phyloP scores from a whole-genome alignment of 1,140 invertebrate genomes.

The Trichomalopsis sarcophagae region DNA sequence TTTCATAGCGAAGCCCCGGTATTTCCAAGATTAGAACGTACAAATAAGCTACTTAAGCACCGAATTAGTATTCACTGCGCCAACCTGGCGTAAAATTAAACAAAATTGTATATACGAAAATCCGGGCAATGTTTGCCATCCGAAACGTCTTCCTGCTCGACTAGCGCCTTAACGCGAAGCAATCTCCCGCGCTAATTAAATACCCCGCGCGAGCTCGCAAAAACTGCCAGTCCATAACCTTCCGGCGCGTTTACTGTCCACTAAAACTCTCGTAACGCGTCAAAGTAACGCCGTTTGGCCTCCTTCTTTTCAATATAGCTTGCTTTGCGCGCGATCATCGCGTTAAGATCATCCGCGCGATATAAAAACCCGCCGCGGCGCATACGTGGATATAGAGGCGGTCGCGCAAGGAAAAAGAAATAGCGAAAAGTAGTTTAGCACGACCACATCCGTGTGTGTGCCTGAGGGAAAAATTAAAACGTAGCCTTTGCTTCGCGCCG shows the following conservation, averaged over 20 bases:
- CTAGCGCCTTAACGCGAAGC: not conserved
- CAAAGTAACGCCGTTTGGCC: not conserved
- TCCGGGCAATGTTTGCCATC: not conserved
- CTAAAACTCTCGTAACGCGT: constrained; percentile 23
- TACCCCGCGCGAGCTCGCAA: not conserved
- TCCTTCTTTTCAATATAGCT: constrained; percentile 19
- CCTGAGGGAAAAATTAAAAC: not conserved
- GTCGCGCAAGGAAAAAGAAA: not conserved
- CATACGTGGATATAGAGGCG: too few relatives aligned
- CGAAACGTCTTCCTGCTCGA: not conserved
- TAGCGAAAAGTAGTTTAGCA: constrained; percentile 19
- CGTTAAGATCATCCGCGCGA: constrained; percentile 2
- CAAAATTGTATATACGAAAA: not conserved
- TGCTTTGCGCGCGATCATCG: not conserved
- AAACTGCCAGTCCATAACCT: constrained; percentile 9
- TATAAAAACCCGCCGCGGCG: not conserved
- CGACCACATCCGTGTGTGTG: not conserved
- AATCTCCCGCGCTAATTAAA: constrained; percentile 27
- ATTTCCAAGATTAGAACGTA: too few relatives aligned
- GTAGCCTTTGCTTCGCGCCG: not conserved
- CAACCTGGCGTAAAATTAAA: not conserved
- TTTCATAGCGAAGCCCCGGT: too few relatives aligned
- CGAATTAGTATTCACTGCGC: constrained; percentile 2
- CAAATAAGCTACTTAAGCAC: not conserved
- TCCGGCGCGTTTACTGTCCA: constrained; percentile 9